phyloP scores from a whole-genome alignment of 2,888 invertebrate species.

The Perizoma flavofasciatum region DNA sequence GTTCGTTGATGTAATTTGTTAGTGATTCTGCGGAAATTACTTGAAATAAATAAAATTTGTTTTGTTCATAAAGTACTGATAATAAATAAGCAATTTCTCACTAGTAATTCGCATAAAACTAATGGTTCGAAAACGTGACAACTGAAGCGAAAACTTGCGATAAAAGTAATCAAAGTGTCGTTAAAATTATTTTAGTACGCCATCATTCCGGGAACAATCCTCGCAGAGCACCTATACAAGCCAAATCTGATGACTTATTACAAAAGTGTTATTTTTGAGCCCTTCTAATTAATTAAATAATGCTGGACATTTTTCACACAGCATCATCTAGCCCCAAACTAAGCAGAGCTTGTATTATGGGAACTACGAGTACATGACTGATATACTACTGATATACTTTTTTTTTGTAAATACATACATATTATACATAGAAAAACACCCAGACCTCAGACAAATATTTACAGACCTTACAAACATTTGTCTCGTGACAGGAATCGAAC shows the following conservation, averaged over 20 bases:
- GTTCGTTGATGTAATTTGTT: conserved; percentile 40
- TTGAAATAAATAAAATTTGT: conserved; percentile 46
- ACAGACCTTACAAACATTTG: no score
- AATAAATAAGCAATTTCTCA: conserved; percentile 77
- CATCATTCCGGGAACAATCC: conserved; percentile 59
- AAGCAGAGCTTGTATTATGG: no score
- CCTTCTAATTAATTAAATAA: no score
- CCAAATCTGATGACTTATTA: conserved; percentile 38
- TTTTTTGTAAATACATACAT: no score
- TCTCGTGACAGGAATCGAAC: no score
- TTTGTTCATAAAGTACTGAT: conserved; percentile 51
- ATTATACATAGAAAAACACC: no score
- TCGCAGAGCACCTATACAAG: conserved; percentile 38
- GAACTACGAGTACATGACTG: no score
- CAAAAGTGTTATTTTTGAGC: conserved; percentile 26
- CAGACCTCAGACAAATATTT: no score
- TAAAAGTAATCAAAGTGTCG: conserved; percentile 82
- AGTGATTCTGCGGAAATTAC: conserved; percentile 41
- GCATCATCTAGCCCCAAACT: no score
- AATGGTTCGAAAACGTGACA: conserved; percentile 79
- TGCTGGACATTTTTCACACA: no score
- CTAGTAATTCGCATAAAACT: conserved; percentile 80
- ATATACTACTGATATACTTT: no score
- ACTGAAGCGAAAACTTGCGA: conserved; percentile 79
- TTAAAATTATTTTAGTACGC: conserved; percentile 78